These are phyloP conservation scores for Calyptommatus sinebrachiatus DNA, from an alignment of 2,113 vertebrate species.

Conservation along the genomic window DNA sequence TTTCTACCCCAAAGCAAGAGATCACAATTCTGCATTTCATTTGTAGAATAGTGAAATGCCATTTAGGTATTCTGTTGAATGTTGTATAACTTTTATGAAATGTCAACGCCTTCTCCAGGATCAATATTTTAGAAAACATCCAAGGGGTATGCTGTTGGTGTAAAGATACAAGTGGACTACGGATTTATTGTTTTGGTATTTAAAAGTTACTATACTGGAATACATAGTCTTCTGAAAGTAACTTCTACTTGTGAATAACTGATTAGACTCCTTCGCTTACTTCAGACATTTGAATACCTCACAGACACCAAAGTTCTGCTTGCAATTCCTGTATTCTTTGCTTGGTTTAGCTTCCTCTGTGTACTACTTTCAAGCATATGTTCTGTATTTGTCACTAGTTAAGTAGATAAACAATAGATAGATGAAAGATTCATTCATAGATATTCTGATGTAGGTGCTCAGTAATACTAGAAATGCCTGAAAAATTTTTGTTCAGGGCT, in stretches of 20 bases:
- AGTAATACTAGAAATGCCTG: background rate
- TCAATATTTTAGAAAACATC: background rate
- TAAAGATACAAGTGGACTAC: background rate
- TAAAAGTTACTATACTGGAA: background rate
- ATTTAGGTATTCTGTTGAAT: background rate
- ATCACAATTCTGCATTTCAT: background rate
- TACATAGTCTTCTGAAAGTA: background rate
- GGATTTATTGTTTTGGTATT: background rate
- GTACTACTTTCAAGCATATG: background rate
- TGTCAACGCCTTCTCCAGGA: background rate
- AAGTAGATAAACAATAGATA: background rate
- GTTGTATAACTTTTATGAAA: background rate
- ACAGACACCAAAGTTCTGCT: background rate
- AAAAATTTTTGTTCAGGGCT: background rate
- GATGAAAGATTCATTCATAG: background rate
- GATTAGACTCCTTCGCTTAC: background rate
- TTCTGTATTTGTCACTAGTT: background rate
- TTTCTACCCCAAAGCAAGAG: background rate
- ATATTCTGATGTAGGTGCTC: too few species aligned
- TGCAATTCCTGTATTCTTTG: background rate
- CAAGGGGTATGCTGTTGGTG: background rate
- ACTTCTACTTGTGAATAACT: background rate
- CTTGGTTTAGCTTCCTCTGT: slow-evolving; percentile 5
- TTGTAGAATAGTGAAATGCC: background rate
- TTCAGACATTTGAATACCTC: background rate